phyloP scores from a whole-genome alignment of 2,113 vertebrate species.

The Corythaixoides concolor region DNA sequence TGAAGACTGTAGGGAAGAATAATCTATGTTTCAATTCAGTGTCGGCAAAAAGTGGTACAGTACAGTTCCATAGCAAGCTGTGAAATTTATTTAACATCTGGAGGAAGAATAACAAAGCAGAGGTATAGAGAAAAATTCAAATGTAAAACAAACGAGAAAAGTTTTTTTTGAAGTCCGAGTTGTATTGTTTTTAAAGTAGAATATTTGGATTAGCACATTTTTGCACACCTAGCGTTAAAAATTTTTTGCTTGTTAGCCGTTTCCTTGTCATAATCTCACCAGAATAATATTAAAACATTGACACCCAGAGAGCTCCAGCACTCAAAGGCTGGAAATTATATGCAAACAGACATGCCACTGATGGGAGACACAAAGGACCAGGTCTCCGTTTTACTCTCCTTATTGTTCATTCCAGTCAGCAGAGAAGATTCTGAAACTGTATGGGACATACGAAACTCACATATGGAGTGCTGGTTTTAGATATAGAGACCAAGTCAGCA shows the following conservation, averaged over 20 bases:
- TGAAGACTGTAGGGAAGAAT: not conserved
- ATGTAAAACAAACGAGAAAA: not conserved
- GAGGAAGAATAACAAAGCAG: not conserved
- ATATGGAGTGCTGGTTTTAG: not conserved
- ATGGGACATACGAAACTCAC: not conserved
- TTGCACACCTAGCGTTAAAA: not conserved
- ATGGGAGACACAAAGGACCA: not conserved
- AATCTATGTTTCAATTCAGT: not conserved
- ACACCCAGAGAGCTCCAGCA: not conserved
- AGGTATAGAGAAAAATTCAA: not conserved
- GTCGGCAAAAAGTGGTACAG: not conserved
- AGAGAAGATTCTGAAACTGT: not conserved
- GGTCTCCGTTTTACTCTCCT: not conserved
- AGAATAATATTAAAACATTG: not conserved
- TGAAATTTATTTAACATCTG: not conserved
- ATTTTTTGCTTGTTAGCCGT: not conserved
- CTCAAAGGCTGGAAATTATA: not conserved
- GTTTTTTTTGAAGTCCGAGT: not conserved
- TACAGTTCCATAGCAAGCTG: not conserved
- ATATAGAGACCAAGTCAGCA: not conserved
- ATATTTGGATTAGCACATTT: not conserved
- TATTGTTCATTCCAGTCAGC: not conserved
- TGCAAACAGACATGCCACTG: not conserved
- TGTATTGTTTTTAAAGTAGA: not conserved
- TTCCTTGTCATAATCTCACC: not conserved